Base-by-base conservation (phyloP, 2,113 vertebrate genomes). In the Sebastes schlegelii region DNA sequence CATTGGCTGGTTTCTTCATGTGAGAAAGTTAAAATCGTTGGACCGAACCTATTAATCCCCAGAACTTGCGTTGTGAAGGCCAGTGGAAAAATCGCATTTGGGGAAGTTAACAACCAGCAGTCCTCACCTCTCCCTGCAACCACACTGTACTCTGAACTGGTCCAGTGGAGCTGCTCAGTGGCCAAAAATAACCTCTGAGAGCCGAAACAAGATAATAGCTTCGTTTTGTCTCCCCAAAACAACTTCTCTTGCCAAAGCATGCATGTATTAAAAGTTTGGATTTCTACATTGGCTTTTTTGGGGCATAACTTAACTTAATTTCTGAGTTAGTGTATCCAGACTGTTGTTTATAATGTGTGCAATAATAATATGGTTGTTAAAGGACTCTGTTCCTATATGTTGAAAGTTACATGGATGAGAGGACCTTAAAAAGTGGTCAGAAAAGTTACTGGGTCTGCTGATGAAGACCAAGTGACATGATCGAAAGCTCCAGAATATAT, bases 141-240 rank as follows among this genome's bases (percentile, higher is more conserved):
- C 83, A 67, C 82, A 82, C 52, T 48, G 51, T 23, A 51, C 51
- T 60, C 58, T 80, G 74, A 72, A 6, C 42, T 5, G 65, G 40
- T 82, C 77, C 77, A 80, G 75, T 40, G 48, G 19, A 73, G 72
- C 62, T 54, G 78, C 48, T 77, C 40, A n/a, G 51, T 5, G 34
- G 89, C 84, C 85, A 89, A 83, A 85, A 89, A 87, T 58, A 85
- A 85, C 61, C 69, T 83, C 76, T 49, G 46, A 76, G 57, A 26
- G 46, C 77, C 76, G 62, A 86, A 86, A 86, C 54, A 60, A 88
- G 80, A 87, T 87, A 80, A 90, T 80, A 60, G 80, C 57, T 80
- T 64, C 13, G 70, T 82, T 81, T 86, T 81, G 51, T 75, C 48
- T 79, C 61, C 68, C 49, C 72, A 70, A 74, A 84, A 79, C 77